Conservation (phyloP, 2,888 invertebrate genomes). For the Orthonychiurus folsomi region DNA sequence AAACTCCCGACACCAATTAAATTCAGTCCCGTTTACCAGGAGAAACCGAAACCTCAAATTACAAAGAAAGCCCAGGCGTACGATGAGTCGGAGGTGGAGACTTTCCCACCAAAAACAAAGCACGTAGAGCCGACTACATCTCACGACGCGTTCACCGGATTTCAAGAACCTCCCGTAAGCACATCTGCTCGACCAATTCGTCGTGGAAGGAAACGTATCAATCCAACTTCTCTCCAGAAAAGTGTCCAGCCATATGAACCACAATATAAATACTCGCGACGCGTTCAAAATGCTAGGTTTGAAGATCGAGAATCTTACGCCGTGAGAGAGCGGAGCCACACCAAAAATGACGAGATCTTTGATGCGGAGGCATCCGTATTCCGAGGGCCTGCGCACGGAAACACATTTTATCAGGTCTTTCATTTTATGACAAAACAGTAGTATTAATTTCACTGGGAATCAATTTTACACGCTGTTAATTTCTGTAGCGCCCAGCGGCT, state of each 20-base stretch:
- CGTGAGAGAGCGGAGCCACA: conserved; percentile 9
- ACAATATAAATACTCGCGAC: conserved; percentile 32
- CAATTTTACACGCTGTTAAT: too few species aligned
- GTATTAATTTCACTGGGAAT: not conserved
- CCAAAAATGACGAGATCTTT: conserved; percentile 37
- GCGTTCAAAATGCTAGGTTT: conserved; percentile 21
- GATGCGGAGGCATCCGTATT: conserved; percentile 38
- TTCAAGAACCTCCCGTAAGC: not conserved
- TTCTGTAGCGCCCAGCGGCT: too few species aligned
- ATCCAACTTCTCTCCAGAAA: conserved; percentile 11
- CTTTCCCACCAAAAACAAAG: not conserved
- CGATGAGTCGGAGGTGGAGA: not conserved
- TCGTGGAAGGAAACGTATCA: conserved; percentile 19
- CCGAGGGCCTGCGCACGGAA: conserved; percentile 28
- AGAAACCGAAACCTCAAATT: not conserved
- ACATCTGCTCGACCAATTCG: conserved; percentile 7
- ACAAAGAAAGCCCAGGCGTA: not conserved
- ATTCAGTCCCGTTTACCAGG: conserved; percentile 15
- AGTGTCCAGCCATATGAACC: conserved; percentile 17
- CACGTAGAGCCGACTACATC: not conserved
- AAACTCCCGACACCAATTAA: conserved; percentile 15
- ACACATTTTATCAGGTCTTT: conserved; percentile 26
- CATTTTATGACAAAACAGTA: not conserved
- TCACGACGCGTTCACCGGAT: not conserved
- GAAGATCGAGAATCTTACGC: conserved; percentile 11